phyloP scores from a whole-genome alignment of 2,113 vertebrate genomes.

The Acanthisitta chloris region DNA sequence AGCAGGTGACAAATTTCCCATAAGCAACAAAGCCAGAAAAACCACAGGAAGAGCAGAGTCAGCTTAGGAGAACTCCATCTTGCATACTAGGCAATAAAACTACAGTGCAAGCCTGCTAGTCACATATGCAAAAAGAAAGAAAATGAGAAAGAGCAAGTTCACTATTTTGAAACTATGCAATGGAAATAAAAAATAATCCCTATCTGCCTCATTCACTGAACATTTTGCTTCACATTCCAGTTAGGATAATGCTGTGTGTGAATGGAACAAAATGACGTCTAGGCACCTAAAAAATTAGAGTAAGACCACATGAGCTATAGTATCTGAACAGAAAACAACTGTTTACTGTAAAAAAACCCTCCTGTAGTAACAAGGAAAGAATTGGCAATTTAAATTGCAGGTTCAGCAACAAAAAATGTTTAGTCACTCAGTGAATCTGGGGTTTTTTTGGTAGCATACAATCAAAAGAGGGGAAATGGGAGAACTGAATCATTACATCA shows the following conservation, averaged over 20 bases:
- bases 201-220: neutral
- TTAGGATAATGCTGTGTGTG: neutral
- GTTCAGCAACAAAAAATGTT: neutral
- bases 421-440: neutral
- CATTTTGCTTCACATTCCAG: neutral
- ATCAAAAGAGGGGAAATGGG: neutral
- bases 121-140: neutral
- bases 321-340: neutral
- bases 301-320: neutral
- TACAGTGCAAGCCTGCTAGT: neutral
- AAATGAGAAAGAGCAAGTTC: neutral
- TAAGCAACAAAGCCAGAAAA: neutral
- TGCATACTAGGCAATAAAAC: neutral
- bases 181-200: neutral
- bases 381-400: neutral
- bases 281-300: neutral
- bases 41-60: neutral
- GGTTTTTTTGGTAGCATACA: neutral
- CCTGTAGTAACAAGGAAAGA: neutral
- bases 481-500: neutral
- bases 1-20: rapidly evolving
- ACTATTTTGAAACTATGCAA: neutral
- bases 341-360: neutral
- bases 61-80: neutral
- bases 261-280: neutral